Base-by-base conservation (phyloP, 2,797 vertebrate genomes). In the Pangasius larnaudii region DNA sequence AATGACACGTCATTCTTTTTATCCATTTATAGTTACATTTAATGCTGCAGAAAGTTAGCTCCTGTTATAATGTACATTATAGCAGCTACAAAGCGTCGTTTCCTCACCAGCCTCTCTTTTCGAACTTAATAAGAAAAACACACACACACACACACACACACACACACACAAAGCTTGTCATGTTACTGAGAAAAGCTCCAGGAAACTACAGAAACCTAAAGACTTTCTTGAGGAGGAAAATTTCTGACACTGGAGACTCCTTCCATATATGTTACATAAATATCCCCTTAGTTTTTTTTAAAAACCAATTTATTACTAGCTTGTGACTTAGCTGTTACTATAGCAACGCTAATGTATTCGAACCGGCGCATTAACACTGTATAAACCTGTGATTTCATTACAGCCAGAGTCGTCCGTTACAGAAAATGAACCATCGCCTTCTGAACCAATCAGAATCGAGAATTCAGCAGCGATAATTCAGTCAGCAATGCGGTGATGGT, bases 401-500 rank as follows among this genome's bases (percentile, higher is more conserved):
- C 24, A 27, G 59, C 0, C 24, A 6, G 59, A 61, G 59, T 8
- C 8, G 8, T n/a, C 59, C 10, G 59, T 10, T 67, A 67, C 11
- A 4, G 27, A 14, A 67, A 69, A 33, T 11, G 16, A 8, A 42
- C 9, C 16, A 9, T 27, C 0, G 1, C 9, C 8, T 46, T 49
- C 72, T 14, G 22, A 77, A 77, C 46, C 24, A 77, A 51, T 77
- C 74, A 30, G 74, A 77, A 30, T 18, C 2, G 11, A 77, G 72
- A 46, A 74, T 13, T 46, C 33, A 2, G 1, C 84, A 89, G 87
- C 79, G 85, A 87, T 6, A 36, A 36, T 18, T 69, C 30, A 5
- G 67, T 36, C 67, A 71, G 2, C 19, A 19, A 3, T 18, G 30
- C 4, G 19, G 1, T 24, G 19, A 42, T 3, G 69, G 18, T 22